Evolutionary conservation across 1,140 invertebrate genomes (phyloP).

Genomic region (Drosophila simulans): DNA sequence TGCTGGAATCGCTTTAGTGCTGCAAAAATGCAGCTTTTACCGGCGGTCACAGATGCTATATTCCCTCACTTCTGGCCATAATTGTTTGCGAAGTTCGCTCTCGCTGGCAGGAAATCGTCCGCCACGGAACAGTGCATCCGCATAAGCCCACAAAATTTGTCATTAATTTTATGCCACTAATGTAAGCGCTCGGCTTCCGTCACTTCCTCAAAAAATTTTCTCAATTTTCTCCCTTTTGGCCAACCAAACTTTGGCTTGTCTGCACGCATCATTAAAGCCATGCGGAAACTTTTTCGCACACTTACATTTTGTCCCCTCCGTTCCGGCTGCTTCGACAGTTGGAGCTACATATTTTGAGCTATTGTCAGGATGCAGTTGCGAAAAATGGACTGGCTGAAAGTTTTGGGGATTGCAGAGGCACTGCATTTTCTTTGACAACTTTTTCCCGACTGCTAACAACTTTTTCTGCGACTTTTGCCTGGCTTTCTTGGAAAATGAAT

Average conservation of each 20-base stretch:
- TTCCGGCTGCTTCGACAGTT: slow-evolving; percentile 46
- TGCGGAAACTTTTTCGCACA: slow-evolving; percentile 60
- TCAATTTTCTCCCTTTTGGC: slow-evolving; percentile 14
- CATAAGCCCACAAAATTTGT: slow-evolving; percentile 63
- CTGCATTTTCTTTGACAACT: slow-evolving; percentile 60
- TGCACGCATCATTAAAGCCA: slow-evolving; percentile 74
- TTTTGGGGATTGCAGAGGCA: not conserved
- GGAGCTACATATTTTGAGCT: slow-evolving; percentile 66
- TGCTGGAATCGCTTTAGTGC: slow-evolving; percentile 36
- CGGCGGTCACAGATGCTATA: slow-evolving; percentile 20
- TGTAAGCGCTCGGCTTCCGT: slow-evolving; percentile 26
- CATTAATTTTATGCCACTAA: slow-evolving; percentile 72
- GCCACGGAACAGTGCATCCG: slow-evolving; percentile 48
- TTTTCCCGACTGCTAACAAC: slow-evolving; percentile 50
- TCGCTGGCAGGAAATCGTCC: slow-evolving; percentile 44
- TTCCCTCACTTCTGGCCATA: slow-evolving; percentile 34
- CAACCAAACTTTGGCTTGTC: slow-evolving; percentile 36
- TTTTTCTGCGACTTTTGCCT: slow-evolving; percentile 10
- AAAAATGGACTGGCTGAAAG: slow-evolving; percentile 35
- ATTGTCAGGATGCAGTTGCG: slow-evolving; percentile 47
- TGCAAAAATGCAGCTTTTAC: slow-evolving; percentile 61
- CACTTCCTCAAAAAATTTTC: slow-evolving; percentile 42
- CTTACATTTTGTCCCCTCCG: slow-evolving; percentile 41
- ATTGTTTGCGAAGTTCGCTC: slow-evolving; percentile 49
- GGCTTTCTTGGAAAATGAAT: slow-evolving; percentile 48